Conservation (phyloP, 2,888 invertebrate genomes). For the Branchellion lobata region DNA sequence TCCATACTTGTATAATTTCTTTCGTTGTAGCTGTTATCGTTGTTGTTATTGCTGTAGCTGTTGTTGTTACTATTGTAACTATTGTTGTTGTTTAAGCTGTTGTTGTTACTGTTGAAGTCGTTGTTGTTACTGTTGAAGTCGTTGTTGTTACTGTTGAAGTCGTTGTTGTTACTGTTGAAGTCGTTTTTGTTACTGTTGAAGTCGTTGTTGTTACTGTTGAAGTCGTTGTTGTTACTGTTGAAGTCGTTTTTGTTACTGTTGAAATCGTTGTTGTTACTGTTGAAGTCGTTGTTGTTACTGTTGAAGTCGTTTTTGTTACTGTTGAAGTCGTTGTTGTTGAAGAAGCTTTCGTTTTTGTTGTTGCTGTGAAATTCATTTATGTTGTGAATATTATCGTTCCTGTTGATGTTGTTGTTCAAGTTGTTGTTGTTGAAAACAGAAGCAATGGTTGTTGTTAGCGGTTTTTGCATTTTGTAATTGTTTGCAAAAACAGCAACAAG, state of each 20-base stretch:
- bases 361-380: neutral
- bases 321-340: neutral
- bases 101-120: neutral
- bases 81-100: neutral
- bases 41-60: neutral
- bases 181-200: neutral
- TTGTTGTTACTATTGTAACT: no score
- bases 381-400: neutral
- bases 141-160: neutral
- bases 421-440: constrained; percentile 11
- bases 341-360: neutral
- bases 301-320: neutral
- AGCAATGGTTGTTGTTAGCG: no score
- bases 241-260: neutral
- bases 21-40: neutral
- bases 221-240: neutral
- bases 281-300: constrained; percentile 6
- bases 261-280: neutral
- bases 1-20: neutral
- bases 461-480: no score
- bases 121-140: neutral
- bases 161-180: neutral
- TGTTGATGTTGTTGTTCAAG: constrained; percentile 12
- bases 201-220: constrained; percentile 6
- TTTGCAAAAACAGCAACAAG: no score